Evolutionary conservation across 2,113 vertebrate species (phyloP).

Genomic region (Neolamprologus sp.): DNA sequence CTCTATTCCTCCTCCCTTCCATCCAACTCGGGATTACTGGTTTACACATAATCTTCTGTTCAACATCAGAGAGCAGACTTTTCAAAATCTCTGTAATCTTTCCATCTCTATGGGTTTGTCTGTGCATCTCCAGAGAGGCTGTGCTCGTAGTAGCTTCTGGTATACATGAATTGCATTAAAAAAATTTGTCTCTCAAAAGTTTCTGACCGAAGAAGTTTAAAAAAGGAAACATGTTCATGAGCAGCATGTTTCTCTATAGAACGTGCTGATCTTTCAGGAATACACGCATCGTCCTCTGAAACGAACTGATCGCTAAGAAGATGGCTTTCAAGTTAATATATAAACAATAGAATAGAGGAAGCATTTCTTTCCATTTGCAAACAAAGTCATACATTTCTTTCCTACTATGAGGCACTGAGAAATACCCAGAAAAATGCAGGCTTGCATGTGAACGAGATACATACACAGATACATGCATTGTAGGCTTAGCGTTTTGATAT

Average conservation of each 20-base stretch:
- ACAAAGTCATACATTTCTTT: neutral
- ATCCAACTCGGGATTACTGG: constrained; percentile 71
- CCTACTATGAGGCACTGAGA: constrained; percentile 48
- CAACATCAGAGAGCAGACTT: constrained; percentile 69
- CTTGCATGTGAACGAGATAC: neutral
- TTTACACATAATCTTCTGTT: constrained; percentile 71
- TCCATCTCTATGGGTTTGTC: constrained; percentile 30
- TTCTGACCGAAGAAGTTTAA: neutral
- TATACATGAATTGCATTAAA: neutral
- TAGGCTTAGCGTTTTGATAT: neutral
- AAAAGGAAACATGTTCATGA: neutral
- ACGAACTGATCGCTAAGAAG: neutral
- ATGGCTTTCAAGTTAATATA: neutral
- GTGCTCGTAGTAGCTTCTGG: neutral
- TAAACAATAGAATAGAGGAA: neutral
- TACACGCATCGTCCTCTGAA: neutral
- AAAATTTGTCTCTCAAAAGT: neutral
- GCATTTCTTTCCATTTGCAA: neutral
- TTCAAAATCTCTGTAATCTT: constrained; percentile 67
- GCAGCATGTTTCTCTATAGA: neutral
- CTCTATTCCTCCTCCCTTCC: constrained; percentile 45
- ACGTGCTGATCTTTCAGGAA: neutral
- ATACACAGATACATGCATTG: neutral
- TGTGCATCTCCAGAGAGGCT: constrained; percentile 8
- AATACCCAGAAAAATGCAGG: constrained; percentile 9